Base-by-base conservation (phyloP, 2,113 vertebrate genomes). In the Chiloscyllium plagiosum region DNA sequence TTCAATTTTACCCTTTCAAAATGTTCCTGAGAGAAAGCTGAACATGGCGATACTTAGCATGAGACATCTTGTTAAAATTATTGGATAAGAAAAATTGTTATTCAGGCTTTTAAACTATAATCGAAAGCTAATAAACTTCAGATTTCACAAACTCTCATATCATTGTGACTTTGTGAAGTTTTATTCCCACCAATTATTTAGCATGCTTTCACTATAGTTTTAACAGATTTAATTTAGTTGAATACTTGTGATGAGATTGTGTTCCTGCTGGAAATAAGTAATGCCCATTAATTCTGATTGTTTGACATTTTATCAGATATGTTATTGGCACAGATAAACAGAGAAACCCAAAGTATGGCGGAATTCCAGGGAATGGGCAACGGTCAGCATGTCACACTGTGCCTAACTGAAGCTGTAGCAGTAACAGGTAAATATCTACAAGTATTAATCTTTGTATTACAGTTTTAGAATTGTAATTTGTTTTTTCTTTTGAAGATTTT, bases 241-340 rank as follows among this genome's bases (percentile, higher is more conserved):
- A 83, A n/a, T 83, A 72, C 69, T 70, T 50, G 68, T 72, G 19
- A 50, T 72, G 93, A 29, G 4, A 52, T 95, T 90, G 87, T 61
- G 26, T 66, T 93, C 12, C 17, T 37, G 15, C 20, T 95, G 26
- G 42, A 72, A 72, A 5, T 26, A 47, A 8, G 37, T 42, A 8
- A 69, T 69, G 20, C 6, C 26, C 47, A 47, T 76, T 37, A 72
- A 68, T 66, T 72, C 22, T 95, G 52, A 95, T 95, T 2, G 52
- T 47, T 50, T 95, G 33, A 66, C 33, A 52, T 95, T 70, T 95
- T 76, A 52, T 95, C 50, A 97, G 99, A 97, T 97, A 99, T 99
- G 99, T 98, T 99, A 98, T 97, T 99, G 97, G 99, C 99, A 96
- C 99, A 99, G 97, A 99, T 99, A 97, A 99, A 99, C 97, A 98